Percentiles rank a stretch among this genome's conserved stretches.
These are phyloP conservation scores for Epizoanthus illoricatus DNA, from an alignment of 92 coral and sea anemone species.

Conservation along the genomic window DNA sequence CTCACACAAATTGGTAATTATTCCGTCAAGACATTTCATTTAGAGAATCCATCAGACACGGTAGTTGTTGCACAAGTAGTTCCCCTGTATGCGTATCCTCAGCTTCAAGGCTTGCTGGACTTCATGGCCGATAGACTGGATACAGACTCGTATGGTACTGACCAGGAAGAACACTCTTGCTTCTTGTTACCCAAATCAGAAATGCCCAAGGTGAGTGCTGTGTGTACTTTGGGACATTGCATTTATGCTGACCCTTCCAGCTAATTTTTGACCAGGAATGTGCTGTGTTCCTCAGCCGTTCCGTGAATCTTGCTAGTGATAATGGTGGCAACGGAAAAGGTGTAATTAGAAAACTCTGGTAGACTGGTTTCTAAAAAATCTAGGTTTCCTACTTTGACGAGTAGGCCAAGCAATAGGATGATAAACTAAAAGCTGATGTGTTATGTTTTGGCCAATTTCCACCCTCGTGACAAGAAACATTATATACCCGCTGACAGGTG, in stretches of 20 bases:
- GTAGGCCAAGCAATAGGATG: no score
- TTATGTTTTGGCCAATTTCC: no score
- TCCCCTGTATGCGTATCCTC: slow-evolving; percentile 74
- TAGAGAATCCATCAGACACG: slow-evolving; percentile 91
- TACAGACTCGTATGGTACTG: slow-evolving; percentile 33
- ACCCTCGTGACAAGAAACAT: no score
- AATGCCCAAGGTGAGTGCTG: slow-evolving; percentile 54
- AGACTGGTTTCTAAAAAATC: no score
- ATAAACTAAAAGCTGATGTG: no score
- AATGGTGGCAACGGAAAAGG: no score
- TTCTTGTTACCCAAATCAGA: slow-evolving; percentile 68
- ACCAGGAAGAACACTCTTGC: slow-evolving; percentile 62
- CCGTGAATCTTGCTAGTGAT: no score
- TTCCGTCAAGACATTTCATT: slow-evolving; percentile 71
- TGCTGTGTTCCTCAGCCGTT: no score
- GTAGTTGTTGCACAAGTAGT: slow-evolving; percentile 86
- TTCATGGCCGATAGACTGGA: slow-evolving; percentile 77
- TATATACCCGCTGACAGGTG: no score
- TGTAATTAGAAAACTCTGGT: no score
- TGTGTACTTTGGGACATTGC: neutral
- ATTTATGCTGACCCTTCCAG: neutral
- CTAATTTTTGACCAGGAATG: no score
- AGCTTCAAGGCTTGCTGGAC: slow-evolving; percentile 77
- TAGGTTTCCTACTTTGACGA: no score
- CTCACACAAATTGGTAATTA: slow-evolving; percentile 90